A percentile compares a stretch with the other conserved stretches of the same genome.
Conservation (phyloP, 2,888 invertebrate species). For the Hoplodrina ambigua region DNA sequence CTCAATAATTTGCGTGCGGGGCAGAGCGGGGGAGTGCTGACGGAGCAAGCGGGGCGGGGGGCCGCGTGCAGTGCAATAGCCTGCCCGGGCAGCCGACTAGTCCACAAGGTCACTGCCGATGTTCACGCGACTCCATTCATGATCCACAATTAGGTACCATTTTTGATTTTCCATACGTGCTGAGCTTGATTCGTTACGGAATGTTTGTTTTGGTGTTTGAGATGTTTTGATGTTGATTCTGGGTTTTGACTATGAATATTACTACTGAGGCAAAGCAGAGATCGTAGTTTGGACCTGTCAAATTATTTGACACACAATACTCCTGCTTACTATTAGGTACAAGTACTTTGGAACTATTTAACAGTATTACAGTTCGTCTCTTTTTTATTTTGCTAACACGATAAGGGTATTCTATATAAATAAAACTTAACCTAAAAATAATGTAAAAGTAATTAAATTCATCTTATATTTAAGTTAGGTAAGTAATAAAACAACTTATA, state of each 20-base stretch:
- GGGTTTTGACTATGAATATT: neutral
- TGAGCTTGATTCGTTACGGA: slow-evolving; percentile 18
- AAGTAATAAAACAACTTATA: slow-evolving; percentile 3
- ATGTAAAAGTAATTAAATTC: neutral
- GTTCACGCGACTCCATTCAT: slow-evolving; percentile 84
- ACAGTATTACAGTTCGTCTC: no score
- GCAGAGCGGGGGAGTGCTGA: slow-evolving; percentile 52
- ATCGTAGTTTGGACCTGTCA: no score
- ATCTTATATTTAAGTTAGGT: neutral
- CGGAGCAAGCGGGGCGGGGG: slow-evolving; percentile 57
- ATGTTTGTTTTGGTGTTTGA: slow-evolving; percentile 25
- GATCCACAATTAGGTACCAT: slow-evolving; percentile 76
- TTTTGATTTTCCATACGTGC: slow-evolving; percentile 71
- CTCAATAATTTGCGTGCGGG: slow-evolving; percentile 85
- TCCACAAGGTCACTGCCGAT: slow-evolving; percentile 85
- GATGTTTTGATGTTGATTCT: slow-evolving; percentile 3
- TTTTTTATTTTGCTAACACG: no score
- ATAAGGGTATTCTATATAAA: no score
- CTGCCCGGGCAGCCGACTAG: slow-evolving; percentile 76
- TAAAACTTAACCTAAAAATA: no score
- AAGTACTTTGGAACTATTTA: no score
- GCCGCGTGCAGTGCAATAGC: slow-evolving; percentile 77
- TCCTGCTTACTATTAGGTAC: no score
- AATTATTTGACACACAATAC: no score
- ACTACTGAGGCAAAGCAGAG: no score